Base-by-base conservation (phyloP, 2,113 vertebrate species). In the Trochalopteron elliotii region DNA sequence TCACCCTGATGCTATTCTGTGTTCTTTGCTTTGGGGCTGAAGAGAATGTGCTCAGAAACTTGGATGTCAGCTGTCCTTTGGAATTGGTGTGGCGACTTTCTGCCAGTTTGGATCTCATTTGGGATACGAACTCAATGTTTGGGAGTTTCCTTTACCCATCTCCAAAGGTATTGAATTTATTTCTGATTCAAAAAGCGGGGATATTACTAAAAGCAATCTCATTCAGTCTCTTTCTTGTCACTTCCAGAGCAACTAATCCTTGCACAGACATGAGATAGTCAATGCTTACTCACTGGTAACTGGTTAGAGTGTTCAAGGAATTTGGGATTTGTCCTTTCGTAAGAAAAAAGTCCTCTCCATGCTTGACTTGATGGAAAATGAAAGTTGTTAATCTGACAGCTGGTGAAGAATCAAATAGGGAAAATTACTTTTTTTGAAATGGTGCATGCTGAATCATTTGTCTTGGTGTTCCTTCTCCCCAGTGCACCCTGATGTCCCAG, bases 11-110 rank as follows among this genome's bases (percentile, higher is more conserved):
- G 72, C 60, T 94, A 1, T 35, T 50, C 39, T 68, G 27, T 83
- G 76, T 37, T 63, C 82, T 81, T 91, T 81, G 85, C 82, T 93
- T 67, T 4, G 2, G 67, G 82, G 56, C 68, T 71, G 53, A 63
- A 88, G 68, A 33, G 47, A 68, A 87, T 0, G 68, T 86, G 71
- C 88, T 92, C 89, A 78, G 94, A 94, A 95, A 90, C 33, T n/a
- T 31, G 82, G 59, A 83, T 77, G 64, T 47, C 68, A 92, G 57
- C 55, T 96, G 31, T 75, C 52, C 65, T 71, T 82, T 94, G 75
- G 61, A 85, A 53, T 0, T 50, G 70, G 15, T 35, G 39, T 44
- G 53, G 37, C 0, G 0, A 35, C 31, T 87, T 39, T 35, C 69
- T 92, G 70, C 56, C 87, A 77, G 35, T 59, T 70, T 60, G 27